A percentile compares a stretch with the other conserved stretches of the same genome.
Conservation (phyloP, 2,113 vertebrate genomes). For the Seriola rivoliana region DNA sequence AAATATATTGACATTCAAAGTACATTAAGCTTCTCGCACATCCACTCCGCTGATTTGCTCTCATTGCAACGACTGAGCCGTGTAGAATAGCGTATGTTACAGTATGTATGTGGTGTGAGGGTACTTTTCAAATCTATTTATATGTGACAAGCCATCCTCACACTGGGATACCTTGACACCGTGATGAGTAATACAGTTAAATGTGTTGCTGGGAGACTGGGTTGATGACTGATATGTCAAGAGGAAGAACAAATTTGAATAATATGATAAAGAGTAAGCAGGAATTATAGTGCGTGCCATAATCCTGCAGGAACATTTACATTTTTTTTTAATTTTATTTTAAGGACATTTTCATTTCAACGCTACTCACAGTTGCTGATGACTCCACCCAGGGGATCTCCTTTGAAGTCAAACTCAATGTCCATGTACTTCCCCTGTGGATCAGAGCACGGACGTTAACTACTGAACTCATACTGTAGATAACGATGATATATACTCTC, state of each 20-base stretch:
- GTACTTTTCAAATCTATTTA: no score
- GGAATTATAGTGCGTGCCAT: neutral
- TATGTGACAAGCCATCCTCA: neutral
- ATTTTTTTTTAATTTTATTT: neutral
- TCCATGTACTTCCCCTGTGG: constrained; percentile 99
- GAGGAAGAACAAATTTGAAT: neutral
- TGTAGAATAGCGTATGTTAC: neutral
- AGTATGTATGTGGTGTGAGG: neutral
- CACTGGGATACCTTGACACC: neutral
- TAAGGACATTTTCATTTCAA: neutral
- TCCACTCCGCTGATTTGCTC: neutral
- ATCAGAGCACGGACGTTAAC: constrained; percentile 52
- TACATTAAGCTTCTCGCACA: neutral
- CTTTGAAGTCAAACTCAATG: constrained; percentile 99
- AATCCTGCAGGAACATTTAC: neutral
- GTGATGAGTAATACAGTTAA: neutral
- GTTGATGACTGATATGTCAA: neutral
- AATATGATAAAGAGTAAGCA: neutral
- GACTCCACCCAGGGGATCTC: constrained; percentile 97
- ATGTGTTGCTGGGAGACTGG: neutral
- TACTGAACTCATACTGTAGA: neutral
- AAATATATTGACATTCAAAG: neutral
- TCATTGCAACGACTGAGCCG: neutral
- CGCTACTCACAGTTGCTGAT: constrained; percentile 98
- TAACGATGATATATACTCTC: no score